Base-by-base conservation (phyloP, 2,888 invertebrate genomes). In the Phyto melanocephala region DNA sequence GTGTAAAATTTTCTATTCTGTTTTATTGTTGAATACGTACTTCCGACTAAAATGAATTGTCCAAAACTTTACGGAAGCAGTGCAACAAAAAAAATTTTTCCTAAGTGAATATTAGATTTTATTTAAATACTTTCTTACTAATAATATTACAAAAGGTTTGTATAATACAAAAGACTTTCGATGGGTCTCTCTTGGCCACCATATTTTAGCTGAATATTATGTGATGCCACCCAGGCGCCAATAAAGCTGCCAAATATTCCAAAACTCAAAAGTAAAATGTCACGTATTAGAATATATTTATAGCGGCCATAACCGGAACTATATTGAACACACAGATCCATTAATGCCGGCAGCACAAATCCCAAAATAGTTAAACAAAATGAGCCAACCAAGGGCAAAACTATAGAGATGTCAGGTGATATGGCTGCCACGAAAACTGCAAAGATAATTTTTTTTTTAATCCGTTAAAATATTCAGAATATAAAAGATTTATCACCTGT, bases 321-420 rank as follows among this genome's bases (percentile, higher is more conserved):
- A 35, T 94, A 93, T 84, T 95, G 91, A 1, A 94, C 94, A 87
- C 95, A 94, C 37, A 96, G 92, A 88, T 98, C 97, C 84, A 98
- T 95, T 11, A 97, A 92, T 3, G 97, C 95, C 0, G 98, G 98
- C 90, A 97, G 96, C 87, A 98, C 96, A 1, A 98, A 92, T 1
- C 97, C 97, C 68, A 98, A 92, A 84, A 96, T 96, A 4, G 97
- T 97, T 47, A 97, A 92, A 85, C 97, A 97, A 3, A 98, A 95
- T 13, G 98, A 97, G 22, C 98, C 98, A 1, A 98, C 96, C 45
- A 98, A 92, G 0, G 97, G 96, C 80, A 98, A 97, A 88, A 97
- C 96, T 1, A 97, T 94, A 0, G 96, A 96, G 20, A 98, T 92
- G 86, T 97, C 94, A 0, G 98, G 98, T 65, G 96, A 95, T 6